Conservation (phyloP, 2,888 invertebrate species). For the Melipona beecheii region DNA sequence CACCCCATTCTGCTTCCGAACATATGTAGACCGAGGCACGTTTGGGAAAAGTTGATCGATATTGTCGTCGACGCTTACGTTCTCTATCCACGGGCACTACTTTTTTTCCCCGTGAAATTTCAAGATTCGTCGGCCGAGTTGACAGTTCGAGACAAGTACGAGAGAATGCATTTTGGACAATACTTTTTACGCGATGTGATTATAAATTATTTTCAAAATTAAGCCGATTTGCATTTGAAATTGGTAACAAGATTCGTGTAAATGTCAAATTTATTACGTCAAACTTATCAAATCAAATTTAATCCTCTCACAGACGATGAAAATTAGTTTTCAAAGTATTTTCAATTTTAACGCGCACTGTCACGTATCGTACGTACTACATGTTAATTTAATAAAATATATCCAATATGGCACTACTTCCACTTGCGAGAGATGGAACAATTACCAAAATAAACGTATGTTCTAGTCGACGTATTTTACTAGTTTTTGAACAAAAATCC, state of each 20-base stretch:
- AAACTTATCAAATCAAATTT: not conserved
- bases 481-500: not conserved
- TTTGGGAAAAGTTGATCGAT: slow-evolving; percentile 72
- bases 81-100: slow-evolving; percentile 38
- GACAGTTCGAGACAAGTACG: slow-evolving; percentile 11
- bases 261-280: not conserved
- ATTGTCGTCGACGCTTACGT: slow-evolving; percentile 65
- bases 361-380: not conserved
- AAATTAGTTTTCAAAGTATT: not conserved
- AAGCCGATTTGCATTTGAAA: not conserved
- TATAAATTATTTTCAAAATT: not conserved
- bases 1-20: slow-evolving; percentile 71
- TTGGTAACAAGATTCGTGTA: not conserved
- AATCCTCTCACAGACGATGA: not conserved
- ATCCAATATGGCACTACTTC: not conserved
- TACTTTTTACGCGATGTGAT: not conserved
- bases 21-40: slow-evolving; percentile 71
- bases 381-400: not conserved
- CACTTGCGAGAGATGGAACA: not conserved
- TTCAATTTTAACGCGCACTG: not conserved
- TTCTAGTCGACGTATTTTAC: not conserved
- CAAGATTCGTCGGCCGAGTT: not conserved
- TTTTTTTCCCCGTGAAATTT: slow-evolving; percentile 25
- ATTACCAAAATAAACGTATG: not conserved
- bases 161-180: slow-evolving; percentile 2